These are phyloP conservation scores for Hydrolagus affinis DNA, from an alignment of 2,113 vertebrate genomes.

Conservation along the genomic window DNA sequence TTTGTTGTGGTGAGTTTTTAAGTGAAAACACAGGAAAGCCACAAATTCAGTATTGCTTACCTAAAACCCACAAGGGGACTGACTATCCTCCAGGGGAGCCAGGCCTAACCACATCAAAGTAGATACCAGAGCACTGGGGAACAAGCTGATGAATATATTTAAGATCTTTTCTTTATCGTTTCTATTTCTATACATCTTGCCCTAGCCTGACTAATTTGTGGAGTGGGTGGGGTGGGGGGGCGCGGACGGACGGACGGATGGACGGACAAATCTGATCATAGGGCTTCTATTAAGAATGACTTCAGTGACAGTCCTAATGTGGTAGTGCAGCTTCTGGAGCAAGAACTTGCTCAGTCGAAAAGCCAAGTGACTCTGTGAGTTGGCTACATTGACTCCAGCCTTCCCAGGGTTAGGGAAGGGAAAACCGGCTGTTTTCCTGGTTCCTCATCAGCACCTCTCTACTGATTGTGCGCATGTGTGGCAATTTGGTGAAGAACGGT, in stretches of 20 bases:
- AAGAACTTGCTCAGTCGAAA: no score
- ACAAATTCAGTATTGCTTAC: slow-evolving; percentile 20
- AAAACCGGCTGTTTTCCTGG: no score
- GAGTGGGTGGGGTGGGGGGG: no score
- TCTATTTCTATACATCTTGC: neutral
- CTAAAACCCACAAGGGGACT: slow-evolving; percentile 28
- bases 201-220: neutral
- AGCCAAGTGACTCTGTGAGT: no score
- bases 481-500: no score
- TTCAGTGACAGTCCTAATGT: no score
- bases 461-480: no score
- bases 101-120: slow-evolving; percentile 33
- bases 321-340: no score
- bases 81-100: slow-evolving; percentile 21
- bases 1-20: slow-evolving; percentile 33
- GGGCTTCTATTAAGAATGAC: neutral
- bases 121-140: neutral
- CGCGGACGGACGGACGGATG: no score
- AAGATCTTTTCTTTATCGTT: neutral
- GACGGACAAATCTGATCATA: neutral
- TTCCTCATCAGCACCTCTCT: no score
- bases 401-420: no score
- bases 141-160: slow-evolving; percentile 6
- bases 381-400: no score
- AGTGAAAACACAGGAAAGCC: slow-evolving; percentile 24